phyloP scores from a whole-genome alignment of 1,140 invertebrate genomes.

The Brachionus rubens region DNA sequence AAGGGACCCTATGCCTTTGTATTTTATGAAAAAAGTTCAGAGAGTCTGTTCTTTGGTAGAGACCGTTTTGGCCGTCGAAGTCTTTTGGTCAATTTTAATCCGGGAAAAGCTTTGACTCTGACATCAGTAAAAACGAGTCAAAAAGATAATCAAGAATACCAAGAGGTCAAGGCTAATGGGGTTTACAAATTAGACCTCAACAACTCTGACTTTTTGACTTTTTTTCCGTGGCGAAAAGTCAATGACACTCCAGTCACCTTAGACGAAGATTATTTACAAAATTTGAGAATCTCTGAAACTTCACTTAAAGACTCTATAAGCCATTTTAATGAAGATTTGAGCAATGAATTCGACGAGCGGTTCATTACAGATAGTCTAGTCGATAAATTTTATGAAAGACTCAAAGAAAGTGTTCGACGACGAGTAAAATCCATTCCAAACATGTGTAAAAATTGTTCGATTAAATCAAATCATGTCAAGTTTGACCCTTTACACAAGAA shows the following conservation, averaged over 20 bases:
- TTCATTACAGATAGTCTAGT: background rate
- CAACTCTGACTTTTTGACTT: background rate
- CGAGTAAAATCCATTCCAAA: slow-evolving; percentile 48
- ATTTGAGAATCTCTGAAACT: background rate
- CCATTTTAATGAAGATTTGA: slow-evolving; percentile 3
- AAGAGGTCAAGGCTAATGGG: slow-evolving; percentile 12
- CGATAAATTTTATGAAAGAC: slow-evolving; percentile 30
- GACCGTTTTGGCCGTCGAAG: slow-evolving; percentile 80
- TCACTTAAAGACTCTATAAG: background rate
- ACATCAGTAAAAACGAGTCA: background rate
- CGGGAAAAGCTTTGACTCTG: background rate
- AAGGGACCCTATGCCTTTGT: slow-evolving; percentile 69
- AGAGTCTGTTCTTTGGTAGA: slow-evolving; percentile 75
- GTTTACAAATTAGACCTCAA: background rate
- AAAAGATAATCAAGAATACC: background rate
- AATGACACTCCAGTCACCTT: too few relatives aligned
- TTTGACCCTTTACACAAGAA: background rate
- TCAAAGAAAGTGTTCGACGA: slow-evolving; percentile 41
- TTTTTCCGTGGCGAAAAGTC: background rate
- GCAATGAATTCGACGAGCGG: background rate
- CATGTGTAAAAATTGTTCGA: slow-evolving; percentile 25
- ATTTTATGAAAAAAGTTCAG: slow-evolving; percentile 57
- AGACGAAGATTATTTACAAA: background rate
- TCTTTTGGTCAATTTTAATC: slow-evolving; percentile 58
- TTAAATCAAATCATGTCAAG: background rate